A percentile compares a stretch with the other conserved stretches of the same genome.
Evolutionary conservation across 1,140 invertebrate species (phyloP).

Genomic region (Rhagoletis pomonella): DNA sequence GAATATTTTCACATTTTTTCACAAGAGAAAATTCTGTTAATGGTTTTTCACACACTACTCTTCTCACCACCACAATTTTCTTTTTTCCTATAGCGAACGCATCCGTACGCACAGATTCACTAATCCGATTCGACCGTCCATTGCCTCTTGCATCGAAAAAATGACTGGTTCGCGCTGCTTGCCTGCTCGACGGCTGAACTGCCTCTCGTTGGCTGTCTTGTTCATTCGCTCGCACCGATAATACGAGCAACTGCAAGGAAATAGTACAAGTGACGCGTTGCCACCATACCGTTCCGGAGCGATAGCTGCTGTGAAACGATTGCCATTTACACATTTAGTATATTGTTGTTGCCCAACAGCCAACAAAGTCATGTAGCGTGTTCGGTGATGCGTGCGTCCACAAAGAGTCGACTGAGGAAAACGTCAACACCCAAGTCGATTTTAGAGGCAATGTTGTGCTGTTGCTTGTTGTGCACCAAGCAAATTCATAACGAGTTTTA

Average conservation of each 20-base stretch:
- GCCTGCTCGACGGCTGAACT: not conserved
- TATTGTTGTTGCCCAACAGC: not conserved
- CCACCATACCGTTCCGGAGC: constrained; percentile 24
- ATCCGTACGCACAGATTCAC: not conserved
- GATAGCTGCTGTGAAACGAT: not conserved
- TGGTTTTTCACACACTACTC: not conserved
- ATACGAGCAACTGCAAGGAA: constrained; percentile 4
- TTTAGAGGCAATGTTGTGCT: not conserved
- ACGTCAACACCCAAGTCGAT: not conserved
- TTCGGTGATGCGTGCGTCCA: not conserved
- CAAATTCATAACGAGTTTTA: constrained; percentile 20
- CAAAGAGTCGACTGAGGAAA: not conserved
- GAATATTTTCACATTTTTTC: not conserved
- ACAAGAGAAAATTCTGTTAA: constrained; percentile 5
- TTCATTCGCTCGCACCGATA: not conserved
- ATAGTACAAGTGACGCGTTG: not conserved
- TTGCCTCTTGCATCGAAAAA: constrained; percentile 27
- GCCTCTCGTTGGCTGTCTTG: not conserved
- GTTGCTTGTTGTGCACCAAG: not conserved
- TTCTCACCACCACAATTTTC: not conserved
- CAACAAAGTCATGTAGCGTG: not conserved
- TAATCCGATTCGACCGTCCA: not conserved
- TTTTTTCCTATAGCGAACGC: not conserved
- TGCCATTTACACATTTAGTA: not conserved
- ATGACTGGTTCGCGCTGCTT: not conserved